phyloP scores from a whole-genome alignment of 1,140 invertebrate genomes.

The Euborellia annulipes region DNA sequence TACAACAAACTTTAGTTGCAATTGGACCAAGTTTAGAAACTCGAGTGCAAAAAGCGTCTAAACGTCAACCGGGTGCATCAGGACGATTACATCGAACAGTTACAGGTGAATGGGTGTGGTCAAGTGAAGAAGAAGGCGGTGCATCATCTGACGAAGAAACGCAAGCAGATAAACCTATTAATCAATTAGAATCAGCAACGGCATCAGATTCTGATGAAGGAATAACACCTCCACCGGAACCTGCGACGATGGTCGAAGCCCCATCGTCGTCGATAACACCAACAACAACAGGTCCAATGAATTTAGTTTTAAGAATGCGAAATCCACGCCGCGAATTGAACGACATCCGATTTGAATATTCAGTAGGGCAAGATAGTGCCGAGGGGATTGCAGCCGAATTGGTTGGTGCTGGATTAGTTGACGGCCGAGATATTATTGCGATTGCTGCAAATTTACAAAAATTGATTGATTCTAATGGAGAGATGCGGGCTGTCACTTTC shows the following conservation, averaged over 20 bases:
- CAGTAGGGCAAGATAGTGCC: slow-evolving; percentile 76
- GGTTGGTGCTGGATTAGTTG: slow-evolving; percentile 85
- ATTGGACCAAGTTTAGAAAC: slow-evolving; percentile 76
- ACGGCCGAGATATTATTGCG: slow-evolving; percentile 74
- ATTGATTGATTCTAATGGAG: slow-evolving; percentile 53
- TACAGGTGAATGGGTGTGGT: slow-evolving; percentile 97
- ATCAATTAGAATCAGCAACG: slow-evolving; percentile 33
- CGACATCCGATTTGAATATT: slow-evolving; percentile 95
- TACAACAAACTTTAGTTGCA: slow-evolving; percentile 77
- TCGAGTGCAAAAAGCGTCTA: slow-evolving; percentile 72
- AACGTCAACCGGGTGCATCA: slow-evolving; percentile 75
- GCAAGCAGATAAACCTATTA: slow-evolving; percentile 27
- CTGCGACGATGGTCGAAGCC: slow-evolving; percentile 7
- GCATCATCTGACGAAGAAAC: slow-evolving; percentile 27
- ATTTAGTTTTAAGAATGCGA: slow-evolving; percentile 66
- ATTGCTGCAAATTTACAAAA: slow-evolving; percentile 87
- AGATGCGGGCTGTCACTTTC: slow-evolving; percentile 66
- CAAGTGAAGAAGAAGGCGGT: slow-evolving; percentile 65
- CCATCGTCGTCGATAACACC: not conserved
- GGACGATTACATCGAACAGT: slow-evolving; percentile 84
- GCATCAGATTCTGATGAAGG: slow-evolving; percentile 34
- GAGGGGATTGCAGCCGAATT: slow-evolving; percentile 89
- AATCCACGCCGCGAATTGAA: slow-evolving; percentile 85
- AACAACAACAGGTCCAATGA: slow-evolving; percentile 31
- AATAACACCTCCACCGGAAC: slow-evolving; percentile 23